Conservation (phyloP, 2,888 invertebrate genomes). For the Mesoligia furuncula region DNA sequence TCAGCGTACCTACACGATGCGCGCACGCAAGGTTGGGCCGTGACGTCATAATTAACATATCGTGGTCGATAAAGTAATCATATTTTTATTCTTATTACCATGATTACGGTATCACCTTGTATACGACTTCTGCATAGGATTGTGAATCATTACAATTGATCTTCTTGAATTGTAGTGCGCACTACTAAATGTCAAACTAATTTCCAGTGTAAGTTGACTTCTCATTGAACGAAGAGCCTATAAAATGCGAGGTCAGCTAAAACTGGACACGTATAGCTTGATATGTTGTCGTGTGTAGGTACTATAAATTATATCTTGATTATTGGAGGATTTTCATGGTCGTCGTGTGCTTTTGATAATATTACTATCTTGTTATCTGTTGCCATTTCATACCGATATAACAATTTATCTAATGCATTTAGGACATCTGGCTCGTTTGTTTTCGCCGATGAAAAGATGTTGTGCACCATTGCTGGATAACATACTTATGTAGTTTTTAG, state of each 20-base stretch:
- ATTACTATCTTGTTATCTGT: slow-evolving; percentile 16
- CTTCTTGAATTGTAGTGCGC: background rate
- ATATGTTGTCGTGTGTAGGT: too few species aligned
- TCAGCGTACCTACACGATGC: slow-evolving; percentile 39
- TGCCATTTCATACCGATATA: slow-evolving; percentile 9
- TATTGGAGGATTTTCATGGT: slow-evolving; percentile 1
- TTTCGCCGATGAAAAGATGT: background rate
- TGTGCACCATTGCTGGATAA: background rate
- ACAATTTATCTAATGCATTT: slow-evolving; percentile 19
- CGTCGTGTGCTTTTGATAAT: slow-evolving; percentile 28
- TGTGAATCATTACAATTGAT: slow-evolving; percentile 12
- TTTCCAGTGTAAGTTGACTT: too few species aligned
- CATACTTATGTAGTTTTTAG: background rate
- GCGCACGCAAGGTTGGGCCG: slow-evolving; percentile 41
- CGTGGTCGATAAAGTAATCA: slow-evolving; percentile 39
- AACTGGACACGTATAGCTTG: too few species aligned
- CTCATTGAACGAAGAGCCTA: too few species aligned
- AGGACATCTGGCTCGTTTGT: background rate
- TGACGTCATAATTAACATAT: slow-evolving; percentile 34
- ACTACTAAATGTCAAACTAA: too few species aligned
- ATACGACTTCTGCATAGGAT: background rate
- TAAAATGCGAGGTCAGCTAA: too few species aligned
- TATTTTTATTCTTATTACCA: slow-evolving; percentile 7
- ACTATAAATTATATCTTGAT: too few species aligned
- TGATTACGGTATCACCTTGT: slow-evolving; percentile 2